These are phyloP conservation scores for Belonocnema kinseyi DNA, from an alignment of 1,140 invertebrate species.

Conservation along the genomic window DNA sequence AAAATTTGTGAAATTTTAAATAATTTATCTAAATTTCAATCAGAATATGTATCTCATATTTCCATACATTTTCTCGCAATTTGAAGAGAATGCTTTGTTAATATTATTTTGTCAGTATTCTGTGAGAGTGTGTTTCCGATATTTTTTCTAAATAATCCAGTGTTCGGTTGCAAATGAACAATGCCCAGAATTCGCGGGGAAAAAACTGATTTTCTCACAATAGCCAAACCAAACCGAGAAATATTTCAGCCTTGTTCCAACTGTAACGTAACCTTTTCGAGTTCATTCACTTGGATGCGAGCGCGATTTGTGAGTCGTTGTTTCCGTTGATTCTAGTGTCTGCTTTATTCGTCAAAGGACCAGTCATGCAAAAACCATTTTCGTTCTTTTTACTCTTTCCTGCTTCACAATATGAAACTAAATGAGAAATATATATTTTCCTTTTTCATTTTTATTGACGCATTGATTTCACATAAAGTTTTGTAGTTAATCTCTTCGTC, in stretches of 20 bases:
- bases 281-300: conserved; percentile 2
- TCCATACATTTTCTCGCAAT: neutral
- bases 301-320: neutral
- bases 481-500: too few relatives aligned
- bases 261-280: neutral
- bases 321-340: neutral
- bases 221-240: neutral
- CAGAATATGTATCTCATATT: neutral
- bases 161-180: neutral
- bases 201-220: neutral
- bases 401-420: too few relatives aligned
- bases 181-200: neutral
- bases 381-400: too few relatives aligned
- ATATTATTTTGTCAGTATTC: neutral
- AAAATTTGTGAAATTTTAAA: too few relatives aligned
- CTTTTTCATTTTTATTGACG: too few relatives aligned
- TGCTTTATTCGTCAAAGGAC: neutral
- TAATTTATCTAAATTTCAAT: neutral
- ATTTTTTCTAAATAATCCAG: neutral
- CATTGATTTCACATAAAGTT: too few relatives aligned
- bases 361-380: too few relatives aligned
- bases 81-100: neutral
- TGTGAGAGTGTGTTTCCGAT: neutral
- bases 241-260: neutral
- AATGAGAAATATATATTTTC: too few relatives aligned